Percentiles rank a stretch among this genome's conserved stretches.
phyloP scores from a whole-genome alignment of 2,888 invertebrate species.

The Plebejus melissa region DNA sequence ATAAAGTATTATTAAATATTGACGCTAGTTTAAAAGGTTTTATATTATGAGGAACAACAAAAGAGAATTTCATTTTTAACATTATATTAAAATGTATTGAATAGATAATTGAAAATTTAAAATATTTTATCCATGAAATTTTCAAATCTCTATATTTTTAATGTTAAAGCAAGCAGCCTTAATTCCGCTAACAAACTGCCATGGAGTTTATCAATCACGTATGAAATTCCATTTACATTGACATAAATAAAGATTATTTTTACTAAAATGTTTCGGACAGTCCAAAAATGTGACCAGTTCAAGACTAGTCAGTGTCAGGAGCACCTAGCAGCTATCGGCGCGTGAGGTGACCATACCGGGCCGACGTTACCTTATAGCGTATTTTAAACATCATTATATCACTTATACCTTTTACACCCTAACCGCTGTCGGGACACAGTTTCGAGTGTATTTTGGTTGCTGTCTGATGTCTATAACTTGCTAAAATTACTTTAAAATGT shows the following conservation, averaged over 20 bases:
- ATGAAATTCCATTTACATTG: too few species aligned
- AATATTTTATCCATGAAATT: too few species aligned
- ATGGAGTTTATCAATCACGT: too few species aligned
- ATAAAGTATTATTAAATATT: too few species aligned
- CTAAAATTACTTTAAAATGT: not conserved
- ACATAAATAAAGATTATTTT: not conserved
- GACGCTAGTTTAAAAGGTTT: too few species aligned
- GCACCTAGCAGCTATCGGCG: not conserved
- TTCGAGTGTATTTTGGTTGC: slow-evolving; percentile 28
- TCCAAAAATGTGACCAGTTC: not conserved
- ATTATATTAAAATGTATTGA: too few species aligned
- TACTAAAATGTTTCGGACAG: not conserved
- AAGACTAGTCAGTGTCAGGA: slow-evolving; percentile 1
- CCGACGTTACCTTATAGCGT: slow-evolving; percentile 5
- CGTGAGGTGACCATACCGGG: slow-evolving; percentile 22
- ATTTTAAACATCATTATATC: slow-evolving; percentile 20
- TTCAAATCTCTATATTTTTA: too few species aligned
- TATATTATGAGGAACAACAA: too few species aligned
- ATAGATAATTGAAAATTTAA: too few species aligned
- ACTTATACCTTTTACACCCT: slow-evolving; percentile 14
- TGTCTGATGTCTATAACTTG: not conserved
- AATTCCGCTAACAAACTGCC: too few species aligned
- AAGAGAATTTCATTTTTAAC: too few species aligned
- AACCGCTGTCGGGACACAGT: not conserved
- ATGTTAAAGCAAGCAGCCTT: too few species aligned